Evolutionary conservation across 2,888 invertebrate genomes (phyloP), one percentile per base, ranked within the genome.

Genomic region (Galerucella pusilla): DNA sequence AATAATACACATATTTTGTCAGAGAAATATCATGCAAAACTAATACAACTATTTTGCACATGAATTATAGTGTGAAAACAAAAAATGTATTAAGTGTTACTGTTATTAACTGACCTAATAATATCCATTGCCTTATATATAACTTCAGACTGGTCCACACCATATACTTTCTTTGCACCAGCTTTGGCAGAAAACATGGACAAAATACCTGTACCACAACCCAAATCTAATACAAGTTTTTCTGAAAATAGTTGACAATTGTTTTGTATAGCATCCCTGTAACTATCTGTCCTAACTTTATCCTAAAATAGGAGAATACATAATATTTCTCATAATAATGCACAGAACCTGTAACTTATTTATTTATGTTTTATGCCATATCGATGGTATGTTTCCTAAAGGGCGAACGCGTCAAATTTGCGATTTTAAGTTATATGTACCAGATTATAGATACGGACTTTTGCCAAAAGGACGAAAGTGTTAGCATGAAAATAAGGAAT

Each of bases 141-240:
- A 78, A 99, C 96, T 82, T 97, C 96, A 0, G 99, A 99, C 87
- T 97, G 97, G 87, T 99, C 99, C 80, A 99, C 92, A 81, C 97
- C 98, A 85, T 95, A 94, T 6, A 99, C 96, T 88, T 91, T 92
- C 75, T 91, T 90, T 60, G 99, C 99, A 42, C 98, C 98, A 28
- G 98, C 97, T 84, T 95, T 93, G 12, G 97, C 98, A 79, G 97
- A 95, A 90, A 99, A 99, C 96, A 99, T 97, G 14, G 98, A 98
- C 35, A 99, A 89, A 81, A 99, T 98, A 45, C 97, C 97, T 1
- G 99, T 99, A 35, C 99, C 99, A 88, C 98, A 98, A 52, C 99
- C 99, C 73, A 99, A 93, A 89, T 99, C 99, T 75, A 99, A 88
- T 25, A 99, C 96, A 28, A 92, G 89, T 88, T 97, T 97, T 59